Percentiles rank a stretch among this genome's conserved stretches.
Conservation (phyloP, 2,113 vertebrate genomes). For the Crotalus helleri region DNA sequence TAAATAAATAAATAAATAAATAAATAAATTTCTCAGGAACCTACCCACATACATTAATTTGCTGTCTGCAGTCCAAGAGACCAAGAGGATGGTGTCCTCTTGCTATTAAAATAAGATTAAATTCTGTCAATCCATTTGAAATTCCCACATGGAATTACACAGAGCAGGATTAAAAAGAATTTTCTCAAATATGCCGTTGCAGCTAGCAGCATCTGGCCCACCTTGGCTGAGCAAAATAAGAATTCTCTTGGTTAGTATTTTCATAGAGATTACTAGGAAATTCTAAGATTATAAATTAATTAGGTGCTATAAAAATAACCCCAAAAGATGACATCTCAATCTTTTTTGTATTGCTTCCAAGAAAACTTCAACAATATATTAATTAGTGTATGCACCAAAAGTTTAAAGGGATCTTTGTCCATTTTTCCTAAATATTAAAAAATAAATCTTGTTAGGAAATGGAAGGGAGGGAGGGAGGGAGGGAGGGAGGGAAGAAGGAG, state of each 20-base stretch:
- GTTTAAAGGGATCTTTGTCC: neutral
- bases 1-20: no score
- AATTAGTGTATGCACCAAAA: neutral
- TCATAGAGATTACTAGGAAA: neutral
- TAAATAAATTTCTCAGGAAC: neutral
- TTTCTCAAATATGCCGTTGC: neutral
- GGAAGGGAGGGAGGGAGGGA: neutral
- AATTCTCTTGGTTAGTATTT: neutral
- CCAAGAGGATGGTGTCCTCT: neutral
- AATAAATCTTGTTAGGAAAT: neutral
- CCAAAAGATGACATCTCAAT: neutral
- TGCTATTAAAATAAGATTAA: neutral
- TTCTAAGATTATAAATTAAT: neutral
- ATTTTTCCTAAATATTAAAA: neutral
- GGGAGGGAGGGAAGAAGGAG: neutral
- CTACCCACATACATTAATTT: neutral
- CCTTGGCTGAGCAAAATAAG: neutral
- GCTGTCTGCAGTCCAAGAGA: neutral
- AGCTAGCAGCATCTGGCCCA: neutral
- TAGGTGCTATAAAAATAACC: neutral
- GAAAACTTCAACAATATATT: neutral
- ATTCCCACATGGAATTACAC: neutral
- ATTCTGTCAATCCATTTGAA: neutral
- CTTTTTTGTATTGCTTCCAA: neutral
- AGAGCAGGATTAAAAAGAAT: neutral